Conservation (phyloP, 2,888 invertebrate genomes). For the Helobdella robusta region DNA sequence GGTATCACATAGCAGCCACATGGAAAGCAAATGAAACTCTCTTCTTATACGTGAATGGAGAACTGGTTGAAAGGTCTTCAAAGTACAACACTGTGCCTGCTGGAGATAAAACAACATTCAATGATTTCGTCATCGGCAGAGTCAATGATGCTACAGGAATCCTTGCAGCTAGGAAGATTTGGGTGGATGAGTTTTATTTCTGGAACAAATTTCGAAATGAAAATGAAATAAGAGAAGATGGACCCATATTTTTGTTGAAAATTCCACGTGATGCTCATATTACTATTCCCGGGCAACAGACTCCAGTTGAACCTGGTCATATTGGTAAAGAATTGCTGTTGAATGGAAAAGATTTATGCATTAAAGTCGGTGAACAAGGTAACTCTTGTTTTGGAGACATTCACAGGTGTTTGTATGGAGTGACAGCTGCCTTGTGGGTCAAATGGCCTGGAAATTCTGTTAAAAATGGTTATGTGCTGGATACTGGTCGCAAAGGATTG, state of each 20-base stretch:
- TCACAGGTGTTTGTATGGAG: conserved; percentile 39
- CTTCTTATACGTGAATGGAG: conserved; percentile 42
- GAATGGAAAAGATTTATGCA: conserved; percentile 40
- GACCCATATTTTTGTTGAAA: no score
- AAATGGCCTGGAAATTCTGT: conserved; percentile 34
- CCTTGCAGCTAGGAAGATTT: conserved; percentile 35
- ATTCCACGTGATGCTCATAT: no score
- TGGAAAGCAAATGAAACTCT: conserved; percentile 38
- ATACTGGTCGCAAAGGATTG: conserved; percentile 39
- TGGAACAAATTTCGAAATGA: conserved; percentile 39
- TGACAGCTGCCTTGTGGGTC: conserved; percentile 42
- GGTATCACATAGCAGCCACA: conserved; percentile 46
- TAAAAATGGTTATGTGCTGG: conserved; percentile 37
- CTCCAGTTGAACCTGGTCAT: no score
- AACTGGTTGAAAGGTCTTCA: conserved; percentile 31
- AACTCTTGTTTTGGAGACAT: conserved; percentile 40
- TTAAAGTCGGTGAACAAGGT: conserved; percentile 39
- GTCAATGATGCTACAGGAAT: conserved; percentile 38
- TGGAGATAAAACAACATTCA: conserved; percentile 24
- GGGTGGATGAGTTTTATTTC: conserved; percentile 46
- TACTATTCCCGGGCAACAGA: no score
- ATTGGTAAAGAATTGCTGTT: no score
- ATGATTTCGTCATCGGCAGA: conserved; percentile 45
- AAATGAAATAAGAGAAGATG: conserved; percentile 39
- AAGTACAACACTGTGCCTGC: neutral